Percentiles rank a stretch among this genome's conserved stretches.
Conservation (phyloP, 1,140 invertebrate species). For the Tetragonula clypearis region DNA sequence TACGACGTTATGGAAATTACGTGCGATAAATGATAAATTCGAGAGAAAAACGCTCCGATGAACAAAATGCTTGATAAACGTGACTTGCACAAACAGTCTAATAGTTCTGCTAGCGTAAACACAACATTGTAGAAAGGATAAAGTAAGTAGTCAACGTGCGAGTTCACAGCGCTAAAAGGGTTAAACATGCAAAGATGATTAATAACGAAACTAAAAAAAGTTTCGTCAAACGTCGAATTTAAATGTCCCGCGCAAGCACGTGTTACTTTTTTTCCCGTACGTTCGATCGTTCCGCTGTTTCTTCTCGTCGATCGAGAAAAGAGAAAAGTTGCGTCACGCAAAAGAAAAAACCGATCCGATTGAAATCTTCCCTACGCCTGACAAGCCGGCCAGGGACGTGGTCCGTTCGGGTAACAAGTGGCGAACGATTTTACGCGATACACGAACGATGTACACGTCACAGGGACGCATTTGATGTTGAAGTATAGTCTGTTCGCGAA, state of each 20-base stretch:
- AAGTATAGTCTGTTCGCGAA: not conserved
- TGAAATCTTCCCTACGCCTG: slow-evolving; percentile 61
- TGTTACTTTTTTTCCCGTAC: not conserved
- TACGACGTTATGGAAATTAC: too few species aligned
- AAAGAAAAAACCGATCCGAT: slow-evolving; percentile 50
- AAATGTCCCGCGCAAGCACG: not conserved
- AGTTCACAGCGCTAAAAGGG: not conserved
- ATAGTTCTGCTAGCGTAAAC: not conserved
- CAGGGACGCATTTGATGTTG: slow-evolving; percentile 9
- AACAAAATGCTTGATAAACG: too few species aligned
- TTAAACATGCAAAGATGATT: not conserved
- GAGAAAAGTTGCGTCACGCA: slow-evolving; percentile 37
- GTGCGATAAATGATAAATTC: too few species aligned
- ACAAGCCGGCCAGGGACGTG: slow-evolving; percentile 56
- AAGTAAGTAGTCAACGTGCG: not conserved
- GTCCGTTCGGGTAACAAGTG: slow-evolving; percentile 65
- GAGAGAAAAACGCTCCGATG: too few species aligned
- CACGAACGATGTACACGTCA: slow-evolving; percentile 31
- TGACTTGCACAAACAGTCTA: not conserved
- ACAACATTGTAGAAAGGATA: not conserved
- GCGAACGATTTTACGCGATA: slow-evolving; percentile 50
- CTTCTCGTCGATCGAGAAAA: slow-evolving; percentile 9
- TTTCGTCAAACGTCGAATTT: not conserved
- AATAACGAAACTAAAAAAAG: not conserved
- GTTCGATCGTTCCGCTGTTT: not conserved